Conservation (phyloP, 2,797 vertebrate genomes). For the Tamandua tetradactyla region DNA sequence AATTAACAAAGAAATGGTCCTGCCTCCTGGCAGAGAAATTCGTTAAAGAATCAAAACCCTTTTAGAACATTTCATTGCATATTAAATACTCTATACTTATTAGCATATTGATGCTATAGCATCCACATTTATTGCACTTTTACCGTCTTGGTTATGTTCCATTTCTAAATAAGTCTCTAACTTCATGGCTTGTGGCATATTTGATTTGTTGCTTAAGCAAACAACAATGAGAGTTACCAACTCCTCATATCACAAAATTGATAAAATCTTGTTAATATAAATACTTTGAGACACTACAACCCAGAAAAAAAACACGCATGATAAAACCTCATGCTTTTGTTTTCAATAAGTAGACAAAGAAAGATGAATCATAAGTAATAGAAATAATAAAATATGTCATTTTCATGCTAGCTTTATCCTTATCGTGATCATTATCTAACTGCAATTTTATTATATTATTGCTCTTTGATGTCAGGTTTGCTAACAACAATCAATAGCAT, state of each 20-base stretch:
- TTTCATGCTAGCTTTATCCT: slow-evolving; percentile 19
- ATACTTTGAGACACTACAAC: slow-evolving; percentile 1
- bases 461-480: background rate
- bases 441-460: background rate
- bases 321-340: background rate
- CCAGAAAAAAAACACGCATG: background rate
- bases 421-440: background rate
- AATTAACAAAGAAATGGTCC: background rate
- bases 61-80: background rate
- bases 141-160: background rate
- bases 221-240: background rate
- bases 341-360: background rate
- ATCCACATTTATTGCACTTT: background rate
- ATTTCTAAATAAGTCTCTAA: slow-evolving; percentile 19
- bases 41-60: background rate
- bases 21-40: background rate
- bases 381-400: background rate
- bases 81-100: background rate
- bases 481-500: background rate
- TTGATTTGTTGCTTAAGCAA: slow-evolving; percentile 54
- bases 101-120: background rate
- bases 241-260: background rate
- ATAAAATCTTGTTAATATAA: background rate
- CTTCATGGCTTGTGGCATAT: background rate
- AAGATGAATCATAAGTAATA: background rate